Conservation (phyloP, 2,797 vertebrate species). For the Pangasius krempfi region DNA sequence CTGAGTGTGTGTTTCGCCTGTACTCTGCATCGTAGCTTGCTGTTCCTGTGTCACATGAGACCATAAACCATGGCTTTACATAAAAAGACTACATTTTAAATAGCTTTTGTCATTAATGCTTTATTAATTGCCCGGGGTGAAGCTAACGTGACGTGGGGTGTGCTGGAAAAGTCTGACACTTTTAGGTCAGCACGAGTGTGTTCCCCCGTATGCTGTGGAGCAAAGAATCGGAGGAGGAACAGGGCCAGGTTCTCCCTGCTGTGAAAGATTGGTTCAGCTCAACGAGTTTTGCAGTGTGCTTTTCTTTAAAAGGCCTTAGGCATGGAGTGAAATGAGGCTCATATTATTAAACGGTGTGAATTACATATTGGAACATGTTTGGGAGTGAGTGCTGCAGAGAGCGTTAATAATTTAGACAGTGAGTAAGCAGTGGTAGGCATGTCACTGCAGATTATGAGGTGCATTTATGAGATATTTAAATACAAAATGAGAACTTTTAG, state of each 20-base stretch:
- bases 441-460: neutral
- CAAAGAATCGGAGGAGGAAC: slow-evolving; percentile 79
- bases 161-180: slow-evolving; percentile 96
- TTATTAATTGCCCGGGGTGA: slow-evolving; percentile 98
- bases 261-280: slow-evolving; percentile 12
- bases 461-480: neutral
- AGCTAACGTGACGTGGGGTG: slow-evolving; percentile 82
- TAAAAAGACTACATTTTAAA: slow-evolving; percentile 93
- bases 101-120: slow-evolving; percentile 99
- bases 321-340: neutral
- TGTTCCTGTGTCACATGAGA: slow-evolving; percentile 78
- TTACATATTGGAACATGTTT: slow-evolving; percentile 13
- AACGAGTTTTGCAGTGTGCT: neutral
- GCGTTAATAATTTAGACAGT: slow-evolving; percentile 5
- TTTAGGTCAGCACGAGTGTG: slow-evolving; percentile 89
- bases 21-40: slow-evolving; percentile 79
- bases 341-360: neutral
- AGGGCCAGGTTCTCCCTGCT: neutral
- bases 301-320: neutral
- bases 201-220: slow-evolving; percentile 76
- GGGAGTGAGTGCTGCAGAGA: neutral
- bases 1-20: slow-evolving; percentile 65
- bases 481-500: neutral
- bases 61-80: slow-evolving; percentile 86
- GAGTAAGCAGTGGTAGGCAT: neutral